Evolutionary conservation across 2,888 invertebrate species (phyloP).

Genomic region (Drosophila formosana): DNA sequence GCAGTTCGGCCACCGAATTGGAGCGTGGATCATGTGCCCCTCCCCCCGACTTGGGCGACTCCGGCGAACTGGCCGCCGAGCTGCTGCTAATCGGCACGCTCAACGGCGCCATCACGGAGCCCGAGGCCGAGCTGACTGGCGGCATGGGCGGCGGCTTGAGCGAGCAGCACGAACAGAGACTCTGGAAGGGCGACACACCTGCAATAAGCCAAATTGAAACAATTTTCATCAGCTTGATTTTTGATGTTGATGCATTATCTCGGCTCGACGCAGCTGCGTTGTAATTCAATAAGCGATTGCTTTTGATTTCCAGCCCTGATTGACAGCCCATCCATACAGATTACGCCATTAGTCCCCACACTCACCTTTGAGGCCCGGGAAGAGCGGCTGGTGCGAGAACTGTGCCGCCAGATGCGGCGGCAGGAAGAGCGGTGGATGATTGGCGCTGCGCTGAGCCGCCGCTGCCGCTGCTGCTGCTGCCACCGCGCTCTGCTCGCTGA

Average conservation of each 20-base stretch:
- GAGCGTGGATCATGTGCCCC: constrained; percentile 89
- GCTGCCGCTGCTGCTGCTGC: constrained; percentile 74
- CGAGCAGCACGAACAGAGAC: constrained; percentile 92
- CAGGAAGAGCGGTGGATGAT: constrained; percentile 92
- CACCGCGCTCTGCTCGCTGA: constrained; percentile 86
- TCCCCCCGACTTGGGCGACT: constrained; percentile 79
- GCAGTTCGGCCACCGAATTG: constrained; percentile 95
- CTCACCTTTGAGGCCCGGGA: constrained; percentile 92
- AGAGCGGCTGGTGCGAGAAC: constrained; percentile 93
- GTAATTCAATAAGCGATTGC: constrained; percentile 61
- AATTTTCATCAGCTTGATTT: constrained; percentile 21
- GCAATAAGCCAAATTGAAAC: constrained; percentile 7
- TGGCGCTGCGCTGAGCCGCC: constrained; percentile 85
- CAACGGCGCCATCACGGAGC: constrained; percentile 76
- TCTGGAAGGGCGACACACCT: constrained; percentile 89
- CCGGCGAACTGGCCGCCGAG: constrained; percentile 82
- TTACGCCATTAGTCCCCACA: constrained; percentile 47
- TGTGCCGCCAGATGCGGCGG: constrained; percentile 92
- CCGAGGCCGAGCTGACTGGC: constrained; percentile 40
- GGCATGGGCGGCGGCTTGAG: constrained; percentile 87
- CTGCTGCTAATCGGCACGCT: constrained; percentile 79
- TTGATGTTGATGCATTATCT: constrained; percentile 38
- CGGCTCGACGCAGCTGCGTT: constrained; percentile 30
- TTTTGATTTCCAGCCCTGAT: constrained; percentile 66
- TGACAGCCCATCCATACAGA: constrained; percentile 70